Conservation (phyloP, 2,797 vertebrate genomes). For the Neomorphus geoffroyi region DNA sequence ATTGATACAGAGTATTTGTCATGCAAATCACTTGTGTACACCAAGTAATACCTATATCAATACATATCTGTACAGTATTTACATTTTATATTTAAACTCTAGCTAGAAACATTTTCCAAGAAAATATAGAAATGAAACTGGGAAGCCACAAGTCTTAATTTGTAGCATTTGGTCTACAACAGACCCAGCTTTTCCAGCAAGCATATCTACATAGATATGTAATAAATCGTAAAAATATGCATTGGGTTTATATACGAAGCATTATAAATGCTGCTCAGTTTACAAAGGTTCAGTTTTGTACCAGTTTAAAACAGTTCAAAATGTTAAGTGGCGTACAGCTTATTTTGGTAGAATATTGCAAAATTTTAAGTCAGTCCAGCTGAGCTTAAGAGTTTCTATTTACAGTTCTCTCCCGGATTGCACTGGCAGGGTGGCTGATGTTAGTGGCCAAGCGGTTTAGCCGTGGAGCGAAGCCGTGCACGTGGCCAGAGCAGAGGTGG, state of each 20-base stretch:
- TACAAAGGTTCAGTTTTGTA: slow-evolving; percentile 63
- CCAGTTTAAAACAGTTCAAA: slow-evolving; percentile 48
- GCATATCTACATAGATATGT: slow-evolving; percentile 62
- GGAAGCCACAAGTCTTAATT: slow-evolving; percentile 69
- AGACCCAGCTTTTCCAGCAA: slow-evolving; percentile 73
- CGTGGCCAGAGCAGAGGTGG: neutral
- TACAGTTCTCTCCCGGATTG: neutral
- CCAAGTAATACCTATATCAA: slow-evolving; percentile 68
- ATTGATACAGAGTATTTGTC: slow-evolving; percentile 65
- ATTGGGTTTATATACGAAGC: slow-evolving; percentile 59
- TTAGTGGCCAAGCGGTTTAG: neutral
- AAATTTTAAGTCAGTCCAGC: slow-evolving; percentile 42
- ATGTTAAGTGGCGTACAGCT: neutral
- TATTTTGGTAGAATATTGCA: neutral
- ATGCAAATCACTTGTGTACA: slow-evolving; percentile 74
- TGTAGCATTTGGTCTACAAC: slow-evolving; percentile 75
- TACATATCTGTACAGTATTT: slow-evolving; percentile 87
- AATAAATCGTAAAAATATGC: slow-evolving; percentile 63
- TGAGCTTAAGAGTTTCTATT: slow-evolving; percentile 22
- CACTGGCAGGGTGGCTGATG: neutral
- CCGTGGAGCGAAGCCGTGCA: fast-evolving
- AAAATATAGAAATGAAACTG: slow-evolving; percentile 82
- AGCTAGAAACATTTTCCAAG: slow-evolving; percentile 83
- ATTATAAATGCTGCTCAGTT: slow-evolving; percentile 62
- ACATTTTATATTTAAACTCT: slow-evolving; percentile 83